A percentile compares a stretch with the other conserved stretches of the same genome.
These are phyloP conservation scores for Arizona elegans DNA, from an alignment of 2,113 vertebrate genomes.

Conservation along the genomic window DNA sequence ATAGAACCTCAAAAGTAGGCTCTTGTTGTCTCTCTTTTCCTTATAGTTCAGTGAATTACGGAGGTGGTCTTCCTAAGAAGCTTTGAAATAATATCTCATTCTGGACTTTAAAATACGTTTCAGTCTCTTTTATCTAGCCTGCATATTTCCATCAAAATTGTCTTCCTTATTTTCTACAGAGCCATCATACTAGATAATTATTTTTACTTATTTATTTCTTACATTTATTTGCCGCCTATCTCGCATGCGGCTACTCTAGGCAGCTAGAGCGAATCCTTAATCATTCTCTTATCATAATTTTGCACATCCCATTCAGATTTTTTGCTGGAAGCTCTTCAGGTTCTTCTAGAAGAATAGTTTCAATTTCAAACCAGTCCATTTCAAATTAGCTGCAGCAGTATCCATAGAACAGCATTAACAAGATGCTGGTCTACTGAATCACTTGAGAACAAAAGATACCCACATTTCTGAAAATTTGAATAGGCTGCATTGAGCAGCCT, in stretches of 20 bases:
- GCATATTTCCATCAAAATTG: background rate
- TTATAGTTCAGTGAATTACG: background rate
- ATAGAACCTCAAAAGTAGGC: background rate
- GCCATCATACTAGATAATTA: background rate
- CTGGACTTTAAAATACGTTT: background rate
- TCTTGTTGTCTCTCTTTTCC: background rate
- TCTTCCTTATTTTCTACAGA: background rate
- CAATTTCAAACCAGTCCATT: background rate
- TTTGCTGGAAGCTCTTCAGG: background rate
- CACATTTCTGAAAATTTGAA: background rate
- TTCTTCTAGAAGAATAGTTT: background rate
- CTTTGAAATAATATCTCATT: background rate
- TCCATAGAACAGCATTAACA: background rate
- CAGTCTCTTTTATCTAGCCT: background rate
- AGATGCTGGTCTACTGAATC: background rate
- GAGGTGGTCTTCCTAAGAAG: background rate
- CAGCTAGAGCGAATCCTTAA: background rate
- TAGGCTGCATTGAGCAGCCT: background rate
- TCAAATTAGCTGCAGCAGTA: background rate
- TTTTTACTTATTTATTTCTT: background rate
- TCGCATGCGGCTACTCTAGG: background rate
- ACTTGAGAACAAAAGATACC: background rate
- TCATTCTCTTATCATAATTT: background rate
- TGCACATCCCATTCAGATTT: background rate
- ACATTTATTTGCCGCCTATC: background rate